These are phyloP conservation scores for Parasteatoda tepidariorum DNA, from an alignment of 1,140 invertebrate genomes.

Conservation along the genomic window DNA sequence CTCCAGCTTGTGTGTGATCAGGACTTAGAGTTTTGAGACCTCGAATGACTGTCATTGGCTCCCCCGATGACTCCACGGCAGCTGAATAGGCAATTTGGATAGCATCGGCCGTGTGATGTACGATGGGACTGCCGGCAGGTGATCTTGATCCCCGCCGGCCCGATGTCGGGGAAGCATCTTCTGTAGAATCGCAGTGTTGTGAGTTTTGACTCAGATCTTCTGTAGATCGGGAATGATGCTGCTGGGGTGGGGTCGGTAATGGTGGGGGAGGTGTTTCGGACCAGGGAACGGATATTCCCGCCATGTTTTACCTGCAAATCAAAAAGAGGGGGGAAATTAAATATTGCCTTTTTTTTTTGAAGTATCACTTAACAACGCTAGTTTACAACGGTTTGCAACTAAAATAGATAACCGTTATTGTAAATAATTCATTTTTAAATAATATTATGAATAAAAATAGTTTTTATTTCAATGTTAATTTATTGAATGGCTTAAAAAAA, in stretches of 20 bases:
- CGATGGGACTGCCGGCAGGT: neutral
- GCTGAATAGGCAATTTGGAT: constrained; percentile 23
- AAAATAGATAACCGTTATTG: neutral
- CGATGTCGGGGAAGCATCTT: neutral
- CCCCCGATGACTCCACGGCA: neutral
- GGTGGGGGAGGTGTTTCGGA: constrained; percentile 28
- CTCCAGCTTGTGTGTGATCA: neutral
- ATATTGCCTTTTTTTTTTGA: no score
- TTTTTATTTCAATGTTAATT: neutral
- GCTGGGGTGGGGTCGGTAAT: constrained; percentile 5
- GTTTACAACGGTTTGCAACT: no score
- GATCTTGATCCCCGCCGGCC: neutral
- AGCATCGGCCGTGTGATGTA: neutral
- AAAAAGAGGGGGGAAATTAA: neutral
- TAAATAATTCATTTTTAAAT: neutral
- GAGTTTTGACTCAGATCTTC: neutral
- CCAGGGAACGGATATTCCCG: constrained; percentile 16
- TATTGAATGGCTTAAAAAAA: no score
- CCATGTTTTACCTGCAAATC: constrained; percentile 19
- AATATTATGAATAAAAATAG: neutral
- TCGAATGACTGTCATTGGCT: constrained; percentile 28
- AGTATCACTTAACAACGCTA: no score
- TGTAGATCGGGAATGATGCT: neutral
- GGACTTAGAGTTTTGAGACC: constrained; percentile 16
- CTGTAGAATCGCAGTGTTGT: neutral